phyloP scores from a whole-genome alignment of 2,888 invertebrate species.

The Coenonympha glycerion region DNA sequence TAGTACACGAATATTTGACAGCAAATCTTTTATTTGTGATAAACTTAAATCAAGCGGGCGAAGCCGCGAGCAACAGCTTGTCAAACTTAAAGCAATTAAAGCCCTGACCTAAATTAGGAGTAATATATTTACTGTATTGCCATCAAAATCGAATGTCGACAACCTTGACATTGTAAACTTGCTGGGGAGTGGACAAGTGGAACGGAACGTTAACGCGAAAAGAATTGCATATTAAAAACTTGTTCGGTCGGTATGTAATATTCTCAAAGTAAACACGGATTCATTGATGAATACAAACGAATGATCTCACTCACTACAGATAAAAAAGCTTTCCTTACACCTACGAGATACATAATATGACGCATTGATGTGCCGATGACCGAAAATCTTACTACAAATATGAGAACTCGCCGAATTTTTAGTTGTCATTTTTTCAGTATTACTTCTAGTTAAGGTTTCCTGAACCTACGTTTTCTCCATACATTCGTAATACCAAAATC shows the following conservation, averaged over 20 bases:
- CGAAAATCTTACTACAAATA: too few relatives aligned
- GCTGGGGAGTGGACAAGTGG: neutral
- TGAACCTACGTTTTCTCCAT: too few relatives aligned
- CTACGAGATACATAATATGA: neutral
- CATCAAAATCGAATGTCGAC: conserved; percentile 11
- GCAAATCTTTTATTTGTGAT: too few relatives aligned
- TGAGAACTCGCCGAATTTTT: too few relatives aligned
- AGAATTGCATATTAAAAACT: neutral
- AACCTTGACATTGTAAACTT: conserved; percentile 20
- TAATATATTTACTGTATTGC: neutral
- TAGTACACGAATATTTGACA: too few relatives aligned
- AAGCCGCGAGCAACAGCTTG: too few relatives aligned
- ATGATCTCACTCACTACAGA: neutral
- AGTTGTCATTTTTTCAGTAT: too few relatives aligned
- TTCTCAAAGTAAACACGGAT: neutral
- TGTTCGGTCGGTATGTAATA: neutral
- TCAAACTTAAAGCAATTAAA: too few relatives aligned
- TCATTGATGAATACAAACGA: neutral
- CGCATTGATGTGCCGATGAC: too few relatives aligned
- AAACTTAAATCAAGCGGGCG: too few relatives aligned
- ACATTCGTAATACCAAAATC: too few relatives aligned
- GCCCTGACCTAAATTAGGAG: conserved; percentile 12
- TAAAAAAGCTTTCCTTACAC: neutral
- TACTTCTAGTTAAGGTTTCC: too few relatives aligned
- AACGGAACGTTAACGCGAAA: neutral